Percentiles rank a stretch among this genome's conserved stretches.
Conservation (phyloP, 2,888 invertebrate genomes). For the Cerastoderma edule region DNA sequence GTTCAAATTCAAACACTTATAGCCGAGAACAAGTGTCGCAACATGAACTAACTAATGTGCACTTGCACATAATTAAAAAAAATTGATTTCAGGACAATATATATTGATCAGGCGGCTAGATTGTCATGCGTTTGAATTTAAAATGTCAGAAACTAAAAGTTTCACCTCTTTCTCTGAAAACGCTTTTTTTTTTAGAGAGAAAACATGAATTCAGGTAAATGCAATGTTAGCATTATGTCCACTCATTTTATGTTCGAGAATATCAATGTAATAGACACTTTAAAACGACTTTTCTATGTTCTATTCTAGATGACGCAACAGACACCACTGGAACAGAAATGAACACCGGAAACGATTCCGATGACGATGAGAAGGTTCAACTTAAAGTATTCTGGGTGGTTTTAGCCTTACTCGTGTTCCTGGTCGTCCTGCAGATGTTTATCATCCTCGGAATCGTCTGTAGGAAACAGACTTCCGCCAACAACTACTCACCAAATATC, state of each 20-base stretch:
- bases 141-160: not conserved
- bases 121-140: too few species aligned
- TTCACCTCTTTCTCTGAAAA: not conserved
- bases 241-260: not conserved
- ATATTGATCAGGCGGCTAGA: too few species aligned
- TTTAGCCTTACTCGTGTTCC: not conserved
- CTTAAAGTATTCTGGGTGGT: constrained; percentile 9
- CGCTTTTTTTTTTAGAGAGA: not conserved
- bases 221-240: not conserved
- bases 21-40: too few species aligned
- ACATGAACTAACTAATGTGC: too few species aligned
- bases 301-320: not conserved
- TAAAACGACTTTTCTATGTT: not conserved
- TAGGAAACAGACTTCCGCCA: not conserved
- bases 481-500: too few species aligned
- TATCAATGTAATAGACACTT: not conserved
- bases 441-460: constrained; percentile 19
- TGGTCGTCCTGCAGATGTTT: constrained; percentile 1
- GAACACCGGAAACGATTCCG: not conserved
- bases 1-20: too few species aligned
- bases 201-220: not conserved
- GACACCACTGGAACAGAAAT: not conserved
- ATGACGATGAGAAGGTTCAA: constrained; percentile 1
- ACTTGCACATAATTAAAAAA: too few species aligned
- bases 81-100: too few species aligned